Evolutionary conservation across 2,113 vertebrate species (phyloP).

Genomic region (Pachyramphus minor): DNA sequence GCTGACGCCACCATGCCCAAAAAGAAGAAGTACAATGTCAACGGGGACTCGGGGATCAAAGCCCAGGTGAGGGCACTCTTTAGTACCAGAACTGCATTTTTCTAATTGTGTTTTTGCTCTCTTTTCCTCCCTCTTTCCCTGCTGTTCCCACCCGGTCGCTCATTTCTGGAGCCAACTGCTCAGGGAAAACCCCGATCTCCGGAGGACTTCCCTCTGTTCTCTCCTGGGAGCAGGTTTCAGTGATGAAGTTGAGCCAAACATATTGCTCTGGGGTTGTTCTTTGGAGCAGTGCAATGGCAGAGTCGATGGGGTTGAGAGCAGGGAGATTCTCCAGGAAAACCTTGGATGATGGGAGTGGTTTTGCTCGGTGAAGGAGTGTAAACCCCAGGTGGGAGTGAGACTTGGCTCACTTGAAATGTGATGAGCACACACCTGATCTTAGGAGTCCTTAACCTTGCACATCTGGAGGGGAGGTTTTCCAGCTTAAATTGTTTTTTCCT

Average conservation of each 20-base stretch:
- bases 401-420: neutral
- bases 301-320: fast-evolving
- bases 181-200: fast-evolving
- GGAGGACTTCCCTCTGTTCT: fast-evolving
- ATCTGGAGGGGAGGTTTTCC: neutral
- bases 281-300: fast-evolving
- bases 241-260: fast-evolving
- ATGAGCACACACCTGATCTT: neutral
- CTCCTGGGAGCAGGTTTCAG: fast-evolving
- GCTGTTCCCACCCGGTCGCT: fast-evolving
- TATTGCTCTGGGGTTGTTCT: fast-evolving
- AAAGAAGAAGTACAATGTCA: constrained; percentile 78
- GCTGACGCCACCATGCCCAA: constrained; percentile 60
- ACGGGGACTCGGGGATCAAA: constrained; percentile 60
- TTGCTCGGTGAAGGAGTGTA: fast-evolving
- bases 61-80: constrained; percentile 74
- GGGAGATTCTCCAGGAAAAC: neutral
- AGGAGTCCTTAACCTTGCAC: neutral
- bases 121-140: neutral
- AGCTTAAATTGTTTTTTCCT: too few relatives aligned
- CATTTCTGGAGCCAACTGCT: fast-evolving
- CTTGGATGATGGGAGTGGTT: fast-evolving
- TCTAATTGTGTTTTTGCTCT: neutral
- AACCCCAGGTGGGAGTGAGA: fast-evolving
- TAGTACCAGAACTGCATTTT: fast-evolving